Conservation (phyloP, 2,888 invertebrate genomes). For the Platycnemis pennipes region DNA sequence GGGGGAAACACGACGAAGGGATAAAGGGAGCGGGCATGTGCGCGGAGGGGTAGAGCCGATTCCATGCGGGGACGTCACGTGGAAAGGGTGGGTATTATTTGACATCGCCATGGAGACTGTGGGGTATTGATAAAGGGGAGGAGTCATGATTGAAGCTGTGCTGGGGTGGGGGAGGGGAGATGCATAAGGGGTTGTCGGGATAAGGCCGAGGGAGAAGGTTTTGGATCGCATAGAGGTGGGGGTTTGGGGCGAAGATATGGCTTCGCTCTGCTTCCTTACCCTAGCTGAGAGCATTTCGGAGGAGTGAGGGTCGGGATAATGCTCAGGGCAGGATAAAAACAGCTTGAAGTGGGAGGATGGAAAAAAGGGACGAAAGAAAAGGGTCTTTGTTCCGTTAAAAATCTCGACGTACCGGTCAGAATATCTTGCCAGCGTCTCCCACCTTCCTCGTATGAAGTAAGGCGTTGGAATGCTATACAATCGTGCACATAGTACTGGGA, state of each 20-base stretch:
- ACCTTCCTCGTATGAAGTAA: not conserved
- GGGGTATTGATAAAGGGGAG: conserved; percentile 22
- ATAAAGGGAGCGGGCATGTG: not conserved
- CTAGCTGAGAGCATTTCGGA: not conserved
- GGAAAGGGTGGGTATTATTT: conserved; percentile 36
- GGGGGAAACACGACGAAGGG: not conserved
- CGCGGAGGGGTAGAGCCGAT: not conserved
- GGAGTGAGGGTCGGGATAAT: not conserved
- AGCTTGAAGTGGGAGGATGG: not conserved
- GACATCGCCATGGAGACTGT: not conserved
- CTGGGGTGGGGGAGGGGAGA: not conserved
- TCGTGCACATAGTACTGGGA: too few species aligned
- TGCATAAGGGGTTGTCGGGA: not conserved
- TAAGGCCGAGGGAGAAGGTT: not conserved
- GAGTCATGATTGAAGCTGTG: not conserved
- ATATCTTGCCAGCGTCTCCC: not conserved
- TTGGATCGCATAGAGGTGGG: not conserved
- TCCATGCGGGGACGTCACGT: not conserved
- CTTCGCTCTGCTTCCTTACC: not conserved
- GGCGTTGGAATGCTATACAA: not conserved
- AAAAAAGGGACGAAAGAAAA: not conserved
- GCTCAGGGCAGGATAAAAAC: not conserved
- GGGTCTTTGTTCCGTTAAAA: not conserved
- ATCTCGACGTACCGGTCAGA: not conserved
- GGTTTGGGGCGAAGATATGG: not conserved